These are phyloP conservation scores for Trichoplax adhaerens DNA, from an alignment of 37 sponge, comb jelly and placozoan species.

Conservation along the genomic window DNA sequence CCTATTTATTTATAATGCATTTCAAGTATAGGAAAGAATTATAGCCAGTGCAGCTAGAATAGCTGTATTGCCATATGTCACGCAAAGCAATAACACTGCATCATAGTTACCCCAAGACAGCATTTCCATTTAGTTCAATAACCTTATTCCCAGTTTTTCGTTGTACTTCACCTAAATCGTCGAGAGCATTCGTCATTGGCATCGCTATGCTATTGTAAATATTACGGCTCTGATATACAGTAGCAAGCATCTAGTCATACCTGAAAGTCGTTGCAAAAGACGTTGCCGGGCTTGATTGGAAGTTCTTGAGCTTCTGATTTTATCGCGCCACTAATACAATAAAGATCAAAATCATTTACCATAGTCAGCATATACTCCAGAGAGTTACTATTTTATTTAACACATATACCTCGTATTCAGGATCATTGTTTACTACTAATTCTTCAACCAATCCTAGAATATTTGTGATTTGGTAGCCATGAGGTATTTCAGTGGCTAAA, in stretches of 20 bases:
- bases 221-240: too few relatives aligned
- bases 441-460: slow-evolving; percentile 54
- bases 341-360: background rate
- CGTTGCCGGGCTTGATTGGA: slow-evolving; percentile 79
- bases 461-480: too few relatives aligned
- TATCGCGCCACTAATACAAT: slow-evolving; percentile 65
- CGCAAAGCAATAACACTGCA: slow-evolving; percentile 4
- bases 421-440: slow-evolving; percentile 80
- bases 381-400: background rate
- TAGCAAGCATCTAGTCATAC: background rate
- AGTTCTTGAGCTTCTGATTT: slow-evolving; percentile 54
- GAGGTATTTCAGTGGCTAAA: too few relatives aligned
- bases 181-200: too few relatives aligned
- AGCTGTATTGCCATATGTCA: background rate
- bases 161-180: slow-evolving; percentile 34
- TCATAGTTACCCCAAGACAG: slow-evolving; percentile 55
- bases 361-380: background rate
- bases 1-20: slow-evolving; percentile 11
- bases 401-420: slow-evolving; percentile 61
- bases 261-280: slow-evolving; percentile 50
- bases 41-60: background rate
- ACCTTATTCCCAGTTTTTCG: slow-evolving; percentile 58
- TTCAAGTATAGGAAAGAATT: background rate
- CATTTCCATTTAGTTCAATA: slow-evolving; percentile 60
- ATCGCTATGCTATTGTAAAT: too few relatives aligned